Base-by-base conservation (phyloP, 2,888 invertebrate species). In the Conops quadrifasciatus region DNA sequence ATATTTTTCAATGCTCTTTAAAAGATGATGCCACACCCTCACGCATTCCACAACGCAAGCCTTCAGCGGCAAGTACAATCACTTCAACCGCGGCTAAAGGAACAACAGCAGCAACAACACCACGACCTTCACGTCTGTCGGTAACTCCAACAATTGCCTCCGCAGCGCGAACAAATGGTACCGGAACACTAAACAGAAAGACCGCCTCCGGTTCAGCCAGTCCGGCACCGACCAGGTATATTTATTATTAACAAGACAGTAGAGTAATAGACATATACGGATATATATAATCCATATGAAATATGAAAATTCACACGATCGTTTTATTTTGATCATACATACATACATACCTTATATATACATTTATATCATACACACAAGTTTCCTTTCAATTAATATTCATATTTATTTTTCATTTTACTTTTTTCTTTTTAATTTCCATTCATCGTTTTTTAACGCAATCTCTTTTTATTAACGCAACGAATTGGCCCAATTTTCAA, bases 181-280 rank as follows among this genome's bases (percentile, higher is more conserved):
- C 84, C 73, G 93, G 93, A 30, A 80, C 74, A 59, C 82, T 82
- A 9, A 87, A 90, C 36, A 88, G 89, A 73, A 87, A 89, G 74
- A 94, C 94, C 30, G 94, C 94, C 21, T 93, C 93, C 59, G 93
- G 93, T 36, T 88, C 92, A 63, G 87, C 91, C 71, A 93, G 93
- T 75, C 93, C 94, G 72, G 92, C 93, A 74, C 91, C 92, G 75
- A 89, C 91, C 85, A 93, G 93, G 94, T 94, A 88, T 83, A 77
- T 71, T 3, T 26, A 49, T 45, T 47, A 19, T 45, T n/a, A 21
- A 56, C 1, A 21, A 47, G 26, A 45, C 19, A 7, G 19, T 28
- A 21, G 13, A 19, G 43, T 30, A 67, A 43, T 45, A 16, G 26
- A 43, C 53, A 21, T 4, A 49, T 47, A 59, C 16, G 28, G 47